Evolutionary conservation across 2,888 invertebrate genomes (phyloP).

Genomic region (Apamea anceps): DNA sequence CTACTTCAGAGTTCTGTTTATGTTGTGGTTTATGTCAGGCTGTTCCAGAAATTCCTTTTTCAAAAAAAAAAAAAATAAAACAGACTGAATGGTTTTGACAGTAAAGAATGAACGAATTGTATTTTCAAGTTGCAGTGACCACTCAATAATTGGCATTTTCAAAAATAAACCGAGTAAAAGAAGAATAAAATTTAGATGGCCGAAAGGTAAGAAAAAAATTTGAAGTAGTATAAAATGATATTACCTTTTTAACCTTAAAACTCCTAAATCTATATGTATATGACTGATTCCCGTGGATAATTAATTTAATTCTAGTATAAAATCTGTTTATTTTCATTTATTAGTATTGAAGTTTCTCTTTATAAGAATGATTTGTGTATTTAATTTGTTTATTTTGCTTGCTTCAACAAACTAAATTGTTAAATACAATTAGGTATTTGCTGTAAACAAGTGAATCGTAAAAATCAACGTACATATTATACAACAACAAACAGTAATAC

Average conservation of each 20-base stretch:
- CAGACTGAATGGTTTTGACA: conserved; percentile 47
- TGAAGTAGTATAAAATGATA: background rate
- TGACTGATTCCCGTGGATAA: background rate
- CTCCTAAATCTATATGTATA: background rate
- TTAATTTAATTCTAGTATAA: background rate
- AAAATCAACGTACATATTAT: background rate
- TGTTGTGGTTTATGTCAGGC: conserved; percentile 1
- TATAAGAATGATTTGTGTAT: background rate
- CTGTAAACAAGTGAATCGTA: background rate
- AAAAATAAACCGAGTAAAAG: background rate
- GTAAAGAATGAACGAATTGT: conserved; percentile 48
- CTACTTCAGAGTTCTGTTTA: background rate
- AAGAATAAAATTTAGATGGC: background rate
- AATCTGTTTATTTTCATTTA: background rate
- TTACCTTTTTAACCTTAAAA: conserved; percentile 23
- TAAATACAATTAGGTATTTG: background rate
- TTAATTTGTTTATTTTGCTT: background rate
- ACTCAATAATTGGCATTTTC: conserved; percentile 6
- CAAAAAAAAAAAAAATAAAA: conserved; percentile 33
- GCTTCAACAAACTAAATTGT: background rate
- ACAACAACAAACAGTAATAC: background rate
- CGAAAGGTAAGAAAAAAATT: conserved; percentile 27
- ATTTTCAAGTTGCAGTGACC: conserved; percentile 34
- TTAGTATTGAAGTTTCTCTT: background rate
- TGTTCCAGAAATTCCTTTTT: conserved; percentile 22